Conservation (phyloP, 2,888 invertebrate species). For the Pecten maximus region DNA sequence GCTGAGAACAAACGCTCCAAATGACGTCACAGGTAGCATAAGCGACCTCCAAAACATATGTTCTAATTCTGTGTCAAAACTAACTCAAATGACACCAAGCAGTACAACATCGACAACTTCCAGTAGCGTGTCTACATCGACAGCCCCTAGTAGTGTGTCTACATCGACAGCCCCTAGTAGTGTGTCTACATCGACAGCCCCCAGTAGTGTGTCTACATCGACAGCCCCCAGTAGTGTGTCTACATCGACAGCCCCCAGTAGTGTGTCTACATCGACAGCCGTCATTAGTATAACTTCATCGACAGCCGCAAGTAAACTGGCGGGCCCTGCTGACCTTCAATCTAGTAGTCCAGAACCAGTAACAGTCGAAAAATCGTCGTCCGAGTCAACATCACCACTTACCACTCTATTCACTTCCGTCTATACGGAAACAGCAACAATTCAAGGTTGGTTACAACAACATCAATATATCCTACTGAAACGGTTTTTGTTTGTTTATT, state of each 20-base stretch:
- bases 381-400: background rate
- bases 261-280: background rate
- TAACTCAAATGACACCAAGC: background rate
- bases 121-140: background rate
- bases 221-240: background rate
- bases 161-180: background rate
- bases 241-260: background rate
- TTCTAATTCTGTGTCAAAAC: background rate
- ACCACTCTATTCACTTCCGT: background rate
- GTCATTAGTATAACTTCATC: background rate
- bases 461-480: too few species aligned
- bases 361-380: background rate
- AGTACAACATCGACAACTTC: too few species aligned
- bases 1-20: background rate
- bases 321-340: background rate
- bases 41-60: background rate
- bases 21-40: background rate
- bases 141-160: background rate
- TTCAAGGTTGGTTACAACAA: background rate
- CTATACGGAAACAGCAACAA: background rate
- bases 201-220: background rate
- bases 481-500: too few species aligned
- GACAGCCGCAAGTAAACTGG: too few species aligned
- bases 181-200: too few species aligned
- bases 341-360: background rate